These are phyloP conservation scores for Drosophila mercatorum DNA, from an alignment of 2,888 invertebrate genomes.

Conservation along the genomic window DNA sequence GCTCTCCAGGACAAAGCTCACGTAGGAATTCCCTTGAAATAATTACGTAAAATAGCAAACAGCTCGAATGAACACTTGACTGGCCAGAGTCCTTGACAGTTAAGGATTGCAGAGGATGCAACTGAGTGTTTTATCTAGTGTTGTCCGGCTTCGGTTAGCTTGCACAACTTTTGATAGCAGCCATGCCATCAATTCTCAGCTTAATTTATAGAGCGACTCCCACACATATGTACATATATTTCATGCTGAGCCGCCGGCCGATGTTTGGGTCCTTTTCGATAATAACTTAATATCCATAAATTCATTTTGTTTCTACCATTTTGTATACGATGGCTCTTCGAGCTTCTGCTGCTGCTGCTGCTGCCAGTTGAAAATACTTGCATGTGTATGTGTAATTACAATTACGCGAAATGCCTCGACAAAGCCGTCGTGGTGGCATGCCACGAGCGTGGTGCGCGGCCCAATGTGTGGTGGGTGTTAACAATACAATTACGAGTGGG, in stretches of 20 bases:
- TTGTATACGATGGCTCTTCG: slow-evolving; percentile 13
- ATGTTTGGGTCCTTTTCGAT: slow-evolving; percentile 6
- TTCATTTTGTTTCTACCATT: slow-evolving; percentile 55
- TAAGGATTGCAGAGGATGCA: background rate
- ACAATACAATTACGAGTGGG: slow-evolving; percentile 36
- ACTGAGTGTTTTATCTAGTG: background rate
- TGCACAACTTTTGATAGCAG: background rate
- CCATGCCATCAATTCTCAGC: background rate
- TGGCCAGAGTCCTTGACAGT: background rate
- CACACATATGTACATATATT: no score
- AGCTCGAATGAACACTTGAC: background rate
- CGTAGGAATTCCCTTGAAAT: slow-evolving; percentile 11
- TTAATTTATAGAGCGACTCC: background rate
- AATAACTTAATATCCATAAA: slow-evolving; percentile 68
- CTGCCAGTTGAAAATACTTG: slow-evolving; percentile 7
- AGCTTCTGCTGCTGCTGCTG: background rate
- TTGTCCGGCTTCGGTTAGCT: background rate
- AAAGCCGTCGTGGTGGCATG: slow-evolving; percentile 32
- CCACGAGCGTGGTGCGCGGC: slow-evolving; percentile 18
- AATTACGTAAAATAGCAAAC: slow-evolving; percentile 26
- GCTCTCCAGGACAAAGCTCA: background rate
- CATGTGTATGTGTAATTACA: slow-evolving; percentile 68
- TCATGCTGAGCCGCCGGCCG: background rate
- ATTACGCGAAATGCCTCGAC: slow-evolving; percentile 56
- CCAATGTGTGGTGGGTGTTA: slow-evolving; percentile 26